phyloP scores from a whole-genome alignment of 1,140 invertebrate genomes.

The Megalonaias nervosa region DNA sequence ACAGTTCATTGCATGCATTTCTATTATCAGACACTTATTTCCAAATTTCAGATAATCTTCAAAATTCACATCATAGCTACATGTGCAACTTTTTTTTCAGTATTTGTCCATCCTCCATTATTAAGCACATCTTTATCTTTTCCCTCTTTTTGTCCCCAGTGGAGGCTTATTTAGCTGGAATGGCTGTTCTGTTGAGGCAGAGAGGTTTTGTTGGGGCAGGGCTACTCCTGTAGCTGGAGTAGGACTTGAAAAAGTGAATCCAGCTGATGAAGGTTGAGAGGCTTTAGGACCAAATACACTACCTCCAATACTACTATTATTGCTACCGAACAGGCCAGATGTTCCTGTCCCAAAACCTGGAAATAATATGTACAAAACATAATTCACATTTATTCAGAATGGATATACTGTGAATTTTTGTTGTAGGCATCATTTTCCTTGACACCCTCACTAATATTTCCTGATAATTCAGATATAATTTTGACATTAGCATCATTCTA shows the following conservation, averaged over 20 bases:
- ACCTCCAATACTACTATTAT: slow-evolving; percentile 1
- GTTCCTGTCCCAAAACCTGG: slow-evolving; percentile 34
- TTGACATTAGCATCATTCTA: no score
- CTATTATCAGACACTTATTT: no score
- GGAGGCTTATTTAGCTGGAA: slow-evolving; percentile 84
- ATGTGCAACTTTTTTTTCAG: no score
- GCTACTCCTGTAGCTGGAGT: slow-evolving; percentile 31
- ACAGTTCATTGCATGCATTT: no score
- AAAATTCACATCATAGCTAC: no score
- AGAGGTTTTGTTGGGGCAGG: slow-evolving; percentile 21
- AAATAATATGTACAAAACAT: slow-evolving; percentile 2
- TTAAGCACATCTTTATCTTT: slow-evolving; percentile 69
- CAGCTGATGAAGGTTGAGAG: neutral
- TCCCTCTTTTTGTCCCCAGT: slow-evolving; percentile 80
- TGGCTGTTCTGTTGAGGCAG: slow-evolving; percentile 47
- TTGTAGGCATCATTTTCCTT: no score
- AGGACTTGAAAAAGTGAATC: slow-evolving; percentile 34
- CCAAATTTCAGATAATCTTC: no score
- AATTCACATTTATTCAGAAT: no score
- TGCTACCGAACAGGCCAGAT: neutral
- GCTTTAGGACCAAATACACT: neutral
- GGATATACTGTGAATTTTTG: no score
- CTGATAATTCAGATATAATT: no score
- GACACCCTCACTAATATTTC: no score
- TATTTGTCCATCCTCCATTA: no score